A percentile compares a stretch with the other conserved stretches of the same genome.
Conservation (phyloP, 2,888 invertebrate species). For the Chymomyza amoena region DNA sequence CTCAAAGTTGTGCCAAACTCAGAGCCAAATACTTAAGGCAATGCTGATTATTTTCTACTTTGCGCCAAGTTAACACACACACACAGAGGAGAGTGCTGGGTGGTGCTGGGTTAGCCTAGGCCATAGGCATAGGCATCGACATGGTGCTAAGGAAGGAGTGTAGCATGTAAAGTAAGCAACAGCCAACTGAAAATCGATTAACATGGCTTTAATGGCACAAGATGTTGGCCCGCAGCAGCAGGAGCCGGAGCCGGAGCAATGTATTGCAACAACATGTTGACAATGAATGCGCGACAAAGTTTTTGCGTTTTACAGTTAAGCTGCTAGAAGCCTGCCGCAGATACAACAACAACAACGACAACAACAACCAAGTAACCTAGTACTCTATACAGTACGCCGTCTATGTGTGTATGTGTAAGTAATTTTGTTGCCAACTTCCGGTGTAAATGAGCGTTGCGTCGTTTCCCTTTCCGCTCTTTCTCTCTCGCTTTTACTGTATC, state of each 20-base stretch:
- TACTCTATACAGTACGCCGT: neutral
- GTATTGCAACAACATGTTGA: constrained; percentile 43
- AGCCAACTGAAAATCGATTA: constrained; percentile 65
- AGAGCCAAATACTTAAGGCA: constrained; percentile 37
- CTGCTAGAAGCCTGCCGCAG: too few relatives aligned
- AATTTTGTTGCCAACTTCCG: constrained; percentile 31
- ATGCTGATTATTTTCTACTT: constrained; percentile 60
- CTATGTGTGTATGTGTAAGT: neutral
- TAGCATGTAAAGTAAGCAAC: constrained; percentile 26
- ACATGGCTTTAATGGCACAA: constrained; percentile 61
- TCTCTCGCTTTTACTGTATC: too few relatives aligned
- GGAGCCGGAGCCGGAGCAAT: neutral
- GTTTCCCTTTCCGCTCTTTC: neutral
- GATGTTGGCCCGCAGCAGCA: constrained; percentile 19
- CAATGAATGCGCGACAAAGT: constrained; percentile 40
- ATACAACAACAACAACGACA: too few relatives aligned
- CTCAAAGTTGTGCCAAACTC: constrained; percentile 12
- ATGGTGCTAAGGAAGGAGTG: constrained; percentile 3
- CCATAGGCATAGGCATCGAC: neutral
- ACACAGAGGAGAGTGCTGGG: neutral
- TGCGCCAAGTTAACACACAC: constrained; percentile 9
- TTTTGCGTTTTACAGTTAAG: constrained; percentile 8
- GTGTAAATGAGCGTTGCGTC: constrained; percentile 35
- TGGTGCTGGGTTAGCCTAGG: neutral
- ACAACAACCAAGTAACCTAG: neutral